Base-by-base conservation (phyloP, 1,140 invertebrate species). In the Lepidostoma basale region DNA sequence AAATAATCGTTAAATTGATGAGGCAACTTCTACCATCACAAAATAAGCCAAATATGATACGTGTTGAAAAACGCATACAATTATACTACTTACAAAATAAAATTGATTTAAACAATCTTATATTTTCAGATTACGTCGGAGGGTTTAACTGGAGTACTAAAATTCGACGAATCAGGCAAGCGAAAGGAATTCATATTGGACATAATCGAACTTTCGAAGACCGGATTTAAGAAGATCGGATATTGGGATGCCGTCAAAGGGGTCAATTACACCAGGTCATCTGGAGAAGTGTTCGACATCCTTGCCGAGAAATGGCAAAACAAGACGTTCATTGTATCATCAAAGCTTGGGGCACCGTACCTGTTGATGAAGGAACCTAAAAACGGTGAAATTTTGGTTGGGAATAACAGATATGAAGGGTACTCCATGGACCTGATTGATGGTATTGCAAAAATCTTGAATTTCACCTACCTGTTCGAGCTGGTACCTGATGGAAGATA, bases 341-440 rank as follows among this genome's bases (percentile, higher is more conserved):
- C 87, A n/a, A 82, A 86, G 14, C 74, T 92, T 79, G 92, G 91
- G 52, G 86, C 87, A n/a, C 94, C 94, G 0, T 96, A 92, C 77
- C 80, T 93, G 9, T 89, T 90, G 77, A 74, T 83, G 67, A 84
- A 76, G 73, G 76, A 75, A 33, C 79, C 85, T 0, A 77, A 82
- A 73, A 83, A 85, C n/a, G 79, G 84, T 0, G 77, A 82, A 64
- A 73, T 76, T n/a, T 76, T 86, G n/a, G 76, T 74, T 30, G 86
- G 86, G 2, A 88, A 88, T 73, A 85, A 85, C 20, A 63, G 70
- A 56, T 72, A 59, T 26, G 66, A 72, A 54, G 70, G 70, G 4
- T 95, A 92, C 74, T 88, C 89, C 9, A 85, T 94, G 74, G 93
- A 95, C 79, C 81, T 95, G 1, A 92, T 95, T 65, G 82, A 90